These are phyloP conservation scores for Acromyrmex charruanus DNA, from an alignment of 1,140 invertebrate genomes.

Conservation along the genomic window DNA sequence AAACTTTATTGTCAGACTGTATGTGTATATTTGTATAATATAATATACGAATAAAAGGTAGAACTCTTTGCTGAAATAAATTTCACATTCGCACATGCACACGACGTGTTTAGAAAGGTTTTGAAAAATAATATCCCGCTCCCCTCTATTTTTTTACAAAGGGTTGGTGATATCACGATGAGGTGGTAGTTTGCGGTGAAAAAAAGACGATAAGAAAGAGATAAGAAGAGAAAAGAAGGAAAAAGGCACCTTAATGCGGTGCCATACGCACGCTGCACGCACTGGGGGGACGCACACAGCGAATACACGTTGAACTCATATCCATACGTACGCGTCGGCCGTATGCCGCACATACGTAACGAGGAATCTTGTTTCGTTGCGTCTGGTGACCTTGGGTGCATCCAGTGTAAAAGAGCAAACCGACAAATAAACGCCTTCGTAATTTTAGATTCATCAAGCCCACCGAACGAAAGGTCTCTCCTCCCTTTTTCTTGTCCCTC, in stretches of 20 bases:
- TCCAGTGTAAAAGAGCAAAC: constrained; percentile 47
- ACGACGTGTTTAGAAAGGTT: background rate
- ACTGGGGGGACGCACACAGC: background rate
- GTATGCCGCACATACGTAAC: constrained; percentile 64
- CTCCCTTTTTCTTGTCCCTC: background rate
- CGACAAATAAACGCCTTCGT: constrained; percentile 60
- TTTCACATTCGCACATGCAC: background rate
- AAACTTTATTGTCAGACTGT: no score
- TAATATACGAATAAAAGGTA: no score
- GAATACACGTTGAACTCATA: constrained; percentile 26
- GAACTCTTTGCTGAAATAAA: background rate
- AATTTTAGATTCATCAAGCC: constrained; percentile 64
- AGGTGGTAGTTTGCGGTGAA: background rate
- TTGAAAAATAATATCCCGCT: background rate
- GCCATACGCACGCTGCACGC: constrained; percentile 10
- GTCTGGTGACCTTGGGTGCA: constrained; percentile 53
- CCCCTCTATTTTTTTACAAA: background rate
- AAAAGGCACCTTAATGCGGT: constrained; percentile 4
- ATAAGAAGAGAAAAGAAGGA: background rate
- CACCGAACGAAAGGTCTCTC: constrained; percentile 16
- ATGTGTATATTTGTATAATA: no score
- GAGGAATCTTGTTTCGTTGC: constrained; percentile 67
- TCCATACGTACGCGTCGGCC: constrained; percentile 14
- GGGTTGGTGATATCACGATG: background rate
- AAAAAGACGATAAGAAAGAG: background rate